phyloP scores from a whole-genome alignment of 1,140 invertebrate genomes.

The Harpegnathos saltator region DNA sequence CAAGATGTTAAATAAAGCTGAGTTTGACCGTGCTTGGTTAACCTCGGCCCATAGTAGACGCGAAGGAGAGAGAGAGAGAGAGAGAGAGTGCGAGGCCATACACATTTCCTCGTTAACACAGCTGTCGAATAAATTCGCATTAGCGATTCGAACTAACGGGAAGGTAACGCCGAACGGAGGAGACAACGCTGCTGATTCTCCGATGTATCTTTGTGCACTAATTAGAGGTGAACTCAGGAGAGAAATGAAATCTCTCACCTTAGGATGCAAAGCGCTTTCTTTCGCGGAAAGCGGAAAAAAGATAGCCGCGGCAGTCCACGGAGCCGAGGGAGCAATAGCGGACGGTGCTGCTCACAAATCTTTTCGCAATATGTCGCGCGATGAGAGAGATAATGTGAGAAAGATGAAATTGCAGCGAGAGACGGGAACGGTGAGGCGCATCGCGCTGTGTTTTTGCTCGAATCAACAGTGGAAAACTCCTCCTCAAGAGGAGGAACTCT shows the following conservation, averaged over 20 bases:
- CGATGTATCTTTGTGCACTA: background rate
- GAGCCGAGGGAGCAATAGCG: background rate
- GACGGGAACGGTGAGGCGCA: background rate
- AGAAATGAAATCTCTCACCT: background rate
- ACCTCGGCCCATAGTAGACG: too few relatives aligned
- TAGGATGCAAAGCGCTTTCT: background rate
- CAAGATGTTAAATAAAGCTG: conserved; percentile 1
- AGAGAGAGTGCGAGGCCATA: too few relatives aligned
- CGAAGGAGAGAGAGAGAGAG: too few relatives aligned
- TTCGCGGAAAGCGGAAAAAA: background rate
- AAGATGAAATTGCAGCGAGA: background rate
- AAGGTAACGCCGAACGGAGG: background rate
- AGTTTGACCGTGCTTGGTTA: conserved; percentile 2
- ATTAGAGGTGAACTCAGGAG: background rate
- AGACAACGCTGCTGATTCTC: background rate
- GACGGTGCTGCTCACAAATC: background rate
- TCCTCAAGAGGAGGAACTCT: conserved; percentile 11
- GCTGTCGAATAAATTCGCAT: conserved; percentile 24
- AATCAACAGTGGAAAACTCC: background rate
- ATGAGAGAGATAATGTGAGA: background rate
- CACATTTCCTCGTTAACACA: conserved; percentile 30
- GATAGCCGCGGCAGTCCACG: too few relatives aligned
- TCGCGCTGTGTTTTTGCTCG: conserved; percentile 4
- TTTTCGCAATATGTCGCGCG: background rate
- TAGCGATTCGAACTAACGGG: conserved; percentile 35